Evolutionary conservation across 2,888 invertebrate genomes (phyloP).

Genomic region (Hypselothyrea guttata): DNA sequence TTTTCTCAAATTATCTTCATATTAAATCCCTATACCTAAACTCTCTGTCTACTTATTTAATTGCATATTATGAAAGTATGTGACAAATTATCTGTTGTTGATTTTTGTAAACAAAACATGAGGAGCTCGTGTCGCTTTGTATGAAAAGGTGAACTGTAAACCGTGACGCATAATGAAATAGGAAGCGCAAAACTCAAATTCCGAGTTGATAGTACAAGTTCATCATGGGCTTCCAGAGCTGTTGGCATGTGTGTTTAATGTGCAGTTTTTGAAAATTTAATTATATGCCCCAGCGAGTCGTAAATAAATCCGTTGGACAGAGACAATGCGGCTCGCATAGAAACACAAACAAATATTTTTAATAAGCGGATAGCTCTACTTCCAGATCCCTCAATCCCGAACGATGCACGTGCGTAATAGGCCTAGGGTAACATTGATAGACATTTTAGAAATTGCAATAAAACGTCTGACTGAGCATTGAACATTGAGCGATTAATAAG

Average conservation of each 20-base stretch:
- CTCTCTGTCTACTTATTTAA: too few relatives aligned
- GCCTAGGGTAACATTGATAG: constrained; percentile 42
- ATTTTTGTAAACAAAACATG: too few relatives aligned
- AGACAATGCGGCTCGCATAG: constrained; percentile 49
- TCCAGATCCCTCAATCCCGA: neutral
- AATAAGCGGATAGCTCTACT: constrained; percentile 59
- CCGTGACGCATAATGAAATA: neutral
- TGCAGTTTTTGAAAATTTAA: constrained; percentile 54
- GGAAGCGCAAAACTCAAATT: constrained; percentile 1
- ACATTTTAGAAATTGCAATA: constrained; percentile 69
- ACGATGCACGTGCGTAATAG: constrained; percentile 37
- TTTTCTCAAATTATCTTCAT: too few relatives aligned
- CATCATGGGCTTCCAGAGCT: too few relatives aligned
- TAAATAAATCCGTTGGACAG: constrained; percentile 50
- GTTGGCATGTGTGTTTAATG: constrained; percentile 28
- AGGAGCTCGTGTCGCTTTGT: neutral
- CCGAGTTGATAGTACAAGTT: neutral
- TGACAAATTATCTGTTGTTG: too few relatives aligned
- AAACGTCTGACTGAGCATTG: constrained; percentile 72
- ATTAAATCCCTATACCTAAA: too few relatives aligned
- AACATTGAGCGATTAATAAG: constrained; percentile 57
- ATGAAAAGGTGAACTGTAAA: neutral
- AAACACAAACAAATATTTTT: constrained; percentile 64
- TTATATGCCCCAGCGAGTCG: constrained; percentile 59
- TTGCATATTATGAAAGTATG: too few relatives aligned